A percentile compares a stretch with the other conserved stretches of the same genome.
Conservation (phyloP, 2,113 vertebrate genomes). For the Bambusicola thoracicus region DNA sequence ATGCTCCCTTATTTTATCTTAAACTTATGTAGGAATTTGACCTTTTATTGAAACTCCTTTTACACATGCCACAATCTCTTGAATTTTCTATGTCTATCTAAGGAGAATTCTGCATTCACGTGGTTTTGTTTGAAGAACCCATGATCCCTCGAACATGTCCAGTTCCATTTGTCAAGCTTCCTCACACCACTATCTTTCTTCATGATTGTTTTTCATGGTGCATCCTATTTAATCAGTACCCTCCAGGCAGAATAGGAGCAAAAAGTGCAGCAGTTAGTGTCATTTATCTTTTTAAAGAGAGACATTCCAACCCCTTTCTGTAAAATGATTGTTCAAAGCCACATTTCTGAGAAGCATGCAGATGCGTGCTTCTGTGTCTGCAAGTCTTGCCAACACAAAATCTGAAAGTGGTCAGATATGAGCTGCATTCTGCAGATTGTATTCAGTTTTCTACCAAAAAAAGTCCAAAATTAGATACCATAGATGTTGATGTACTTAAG, state of each 20-base stretch:
- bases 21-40: background rate
- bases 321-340: background rate
- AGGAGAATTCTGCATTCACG: background rate
- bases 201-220: background rate
- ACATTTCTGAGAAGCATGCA: background rate
- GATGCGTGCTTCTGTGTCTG: background rate
- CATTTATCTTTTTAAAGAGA: background rate
- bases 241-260: background rate
- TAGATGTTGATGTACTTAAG: background rate
- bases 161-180: background rate
- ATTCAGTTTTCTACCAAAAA: background rate
- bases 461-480: background rate
- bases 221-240: background rate
- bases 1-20: background rate
- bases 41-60: background rate
- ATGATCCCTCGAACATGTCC: background rate
- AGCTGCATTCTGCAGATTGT: background rate
- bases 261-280: background rate
- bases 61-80: background rate
- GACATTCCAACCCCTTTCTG: background rate
- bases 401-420: accelerated
- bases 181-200: background rate
- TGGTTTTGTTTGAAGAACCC: background rate
- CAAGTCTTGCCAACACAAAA: background rate
- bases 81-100: background rate